phyloP scores from a whole-genome alignment of 64 coral and sea anemone species.

The Dendronephthya gigantea region DNA sequence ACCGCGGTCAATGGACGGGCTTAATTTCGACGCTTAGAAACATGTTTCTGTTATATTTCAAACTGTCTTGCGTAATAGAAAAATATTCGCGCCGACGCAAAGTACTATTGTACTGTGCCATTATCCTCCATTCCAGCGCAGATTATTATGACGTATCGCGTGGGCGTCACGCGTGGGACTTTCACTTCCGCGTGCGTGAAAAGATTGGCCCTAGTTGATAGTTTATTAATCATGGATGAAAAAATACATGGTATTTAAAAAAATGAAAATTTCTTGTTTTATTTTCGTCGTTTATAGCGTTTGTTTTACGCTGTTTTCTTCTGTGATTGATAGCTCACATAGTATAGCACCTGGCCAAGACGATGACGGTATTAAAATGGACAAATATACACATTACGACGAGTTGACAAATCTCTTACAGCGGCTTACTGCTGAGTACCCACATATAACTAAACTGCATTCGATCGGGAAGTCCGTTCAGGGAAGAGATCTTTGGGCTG shows the following conservation, averaged over 20 bases:
- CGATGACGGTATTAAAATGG: neutral
- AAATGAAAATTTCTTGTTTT: neutral
- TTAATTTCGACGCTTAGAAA: too few species aligned
- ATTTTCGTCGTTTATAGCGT: neutral
- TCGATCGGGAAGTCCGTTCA: constrained; percentile 52
- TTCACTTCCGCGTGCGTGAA: neutral
- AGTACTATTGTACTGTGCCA: neutral
- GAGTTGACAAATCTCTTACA: constrained; percentile 49
- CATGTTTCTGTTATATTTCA: neutral
- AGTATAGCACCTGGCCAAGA: neutral
- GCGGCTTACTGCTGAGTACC: constrained; percentile 36
- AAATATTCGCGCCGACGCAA: too few species aligned
- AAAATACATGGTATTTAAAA: neutral
- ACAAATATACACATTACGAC: constrained; percentile 55
- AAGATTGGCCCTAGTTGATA: neutral
- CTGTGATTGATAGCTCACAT: neutral
- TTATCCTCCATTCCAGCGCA: neutral
- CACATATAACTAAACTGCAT: constrained; percentile 50
- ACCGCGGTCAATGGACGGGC: too few species aligned
- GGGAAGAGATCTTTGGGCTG: constrained; percentile 56
- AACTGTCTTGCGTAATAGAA: too few species aligned
- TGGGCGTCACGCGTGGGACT: neutral
- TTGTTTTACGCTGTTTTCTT: neutral
- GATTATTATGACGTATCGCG: neutral
- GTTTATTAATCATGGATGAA: neutral